Conservation (phyloP, 2,888 invertebrate species). For the Bhutanitis thaidina region DNA sequence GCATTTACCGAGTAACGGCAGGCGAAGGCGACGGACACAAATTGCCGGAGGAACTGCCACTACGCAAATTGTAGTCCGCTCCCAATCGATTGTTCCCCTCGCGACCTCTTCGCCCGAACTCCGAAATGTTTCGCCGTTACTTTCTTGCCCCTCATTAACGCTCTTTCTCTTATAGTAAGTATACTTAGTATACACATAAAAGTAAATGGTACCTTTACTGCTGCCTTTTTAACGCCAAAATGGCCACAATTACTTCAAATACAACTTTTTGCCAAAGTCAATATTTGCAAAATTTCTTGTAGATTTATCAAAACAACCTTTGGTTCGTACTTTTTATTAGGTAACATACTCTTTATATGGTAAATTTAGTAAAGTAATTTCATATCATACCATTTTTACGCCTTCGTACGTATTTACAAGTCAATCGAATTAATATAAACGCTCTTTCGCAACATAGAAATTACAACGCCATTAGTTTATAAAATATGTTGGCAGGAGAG, state of each 20-base stretch:
- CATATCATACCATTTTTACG: no score
- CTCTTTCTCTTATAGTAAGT: not conserved
- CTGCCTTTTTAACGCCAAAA: no score
- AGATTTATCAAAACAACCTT: no score
- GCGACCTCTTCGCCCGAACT: constrained; percentile 6
- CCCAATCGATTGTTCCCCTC: constrained; percentile 58
- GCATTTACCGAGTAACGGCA: constrained; percentile 76
- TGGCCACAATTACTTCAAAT: no score
- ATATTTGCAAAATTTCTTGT: no score
- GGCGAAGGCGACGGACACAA: constrained; percentile 71
- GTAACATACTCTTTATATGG: no score
- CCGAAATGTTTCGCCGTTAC: constrained; percentile 3
- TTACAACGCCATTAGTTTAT: not conserved
- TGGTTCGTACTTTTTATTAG: no score
- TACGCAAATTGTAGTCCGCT: constrained; percentile 67
- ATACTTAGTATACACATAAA: no score
- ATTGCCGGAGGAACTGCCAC: constrained; percentile 72
- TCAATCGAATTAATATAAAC: constrained; percentile 1
- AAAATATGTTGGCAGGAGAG: not conserved
- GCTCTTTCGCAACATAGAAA: constrained; percentile 1
- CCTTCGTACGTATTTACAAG: not conserved
- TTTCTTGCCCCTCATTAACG: constrained; percentile 5
- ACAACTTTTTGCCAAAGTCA: no score
- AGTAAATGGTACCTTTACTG: no score
- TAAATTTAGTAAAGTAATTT: no score